phyloP scores from a whole-genome alignment of 1,140 invertebrate genomes.

The Heliconius himera region DNA sequence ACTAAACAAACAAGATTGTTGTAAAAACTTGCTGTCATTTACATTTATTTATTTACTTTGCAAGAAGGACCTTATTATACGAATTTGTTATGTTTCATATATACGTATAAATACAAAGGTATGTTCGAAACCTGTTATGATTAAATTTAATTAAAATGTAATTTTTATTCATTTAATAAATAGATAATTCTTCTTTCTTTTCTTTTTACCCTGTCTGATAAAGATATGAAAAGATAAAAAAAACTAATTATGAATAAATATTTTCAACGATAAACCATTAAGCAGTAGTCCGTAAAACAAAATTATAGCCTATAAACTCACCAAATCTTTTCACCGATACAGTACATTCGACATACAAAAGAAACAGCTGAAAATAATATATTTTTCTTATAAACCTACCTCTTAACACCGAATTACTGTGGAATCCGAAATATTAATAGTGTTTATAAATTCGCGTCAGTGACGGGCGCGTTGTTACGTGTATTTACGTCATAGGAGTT shows the following conservation, averaged over 20 bases:
- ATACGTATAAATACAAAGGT: not conserved
- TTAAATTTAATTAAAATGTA: no score
- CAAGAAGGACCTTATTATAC: not conserved
- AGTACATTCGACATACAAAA: not conserved
- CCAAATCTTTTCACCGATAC: not conserved
- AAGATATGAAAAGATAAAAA: no score
- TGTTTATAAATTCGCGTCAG: conserved; percentile 19
- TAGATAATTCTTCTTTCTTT: no score
- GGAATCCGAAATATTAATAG: conserved; percentile 6
- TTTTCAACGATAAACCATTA: no score
- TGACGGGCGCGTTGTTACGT: conserved; percentile 12
- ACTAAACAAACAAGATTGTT: conserved; percentile 30
- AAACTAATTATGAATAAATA: no score
- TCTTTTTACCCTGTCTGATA: no score
- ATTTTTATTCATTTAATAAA: no score
- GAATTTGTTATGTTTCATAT: not conserved
- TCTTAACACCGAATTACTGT: conserved; percentile 1
- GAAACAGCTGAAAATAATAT: conserved; percentile 1
- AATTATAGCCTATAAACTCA: no score
- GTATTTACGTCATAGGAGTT: conserved; percentile 10
- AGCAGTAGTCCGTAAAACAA: no score
- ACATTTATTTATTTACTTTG: conserved; percentile 32
- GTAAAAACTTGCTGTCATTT: conserved; percentile 23
- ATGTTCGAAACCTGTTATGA: no score
- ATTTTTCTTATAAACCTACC: not conserved